Evolutionary conservation across 2,888 invertebrate species (phyloP).

Genomic region (Limnephilus lunatus): DNA sequence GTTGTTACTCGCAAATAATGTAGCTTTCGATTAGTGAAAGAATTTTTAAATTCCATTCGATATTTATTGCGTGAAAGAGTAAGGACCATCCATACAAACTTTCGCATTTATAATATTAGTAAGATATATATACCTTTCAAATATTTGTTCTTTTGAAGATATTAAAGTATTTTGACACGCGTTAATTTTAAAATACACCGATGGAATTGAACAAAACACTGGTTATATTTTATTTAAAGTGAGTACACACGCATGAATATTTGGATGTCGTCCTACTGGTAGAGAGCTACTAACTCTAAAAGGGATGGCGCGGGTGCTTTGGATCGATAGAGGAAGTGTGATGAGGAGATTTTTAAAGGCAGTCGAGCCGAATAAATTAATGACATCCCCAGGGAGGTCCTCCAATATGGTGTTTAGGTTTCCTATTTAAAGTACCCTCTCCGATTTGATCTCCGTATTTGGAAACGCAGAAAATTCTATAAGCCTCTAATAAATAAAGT

Average conservation of each 20-base stretch:
- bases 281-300: not conserved
- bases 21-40: too few relatives aligned
- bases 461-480: slow-evolving; percentile 48
- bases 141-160: too few relatives aligned
- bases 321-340: slow-evolving; percentile 62
- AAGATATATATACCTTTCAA: too few relatives aligned
- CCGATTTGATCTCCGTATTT: slow-evolving; percentile 53
- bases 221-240: not conserved
- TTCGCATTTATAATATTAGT: too few relatives aligned
- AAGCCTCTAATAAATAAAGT: slow-evolving; percentile 54
- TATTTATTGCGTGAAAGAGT: too few relatives aligned
- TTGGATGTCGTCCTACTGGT: not conserved
- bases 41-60: too few relatives aligned
- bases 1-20: too few relatives aligned
- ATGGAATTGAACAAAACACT: not conserved
- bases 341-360: slow-evolving; percentile 63
- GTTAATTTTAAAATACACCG: too few relatives aligned
- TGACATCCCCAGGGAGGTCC: slow-evolving; percentile 62
- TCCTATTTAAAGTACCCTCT: slow-evolving; percentile 48
- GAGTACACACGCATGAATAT: not conserved
- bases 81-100: too few relatives aligned
- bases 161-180: too few relatives aligned
- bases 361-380: slow-evolving; percentile 65
- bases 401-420: slow-evolving; percentile 45
- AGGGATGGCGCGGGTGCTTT: not conserved